These are phyloP conservation scores for Falcaria lacertinaria DNA, from an alignment of 2,888 invertebrate genomes.

Conservation along the genomic window DNA sequence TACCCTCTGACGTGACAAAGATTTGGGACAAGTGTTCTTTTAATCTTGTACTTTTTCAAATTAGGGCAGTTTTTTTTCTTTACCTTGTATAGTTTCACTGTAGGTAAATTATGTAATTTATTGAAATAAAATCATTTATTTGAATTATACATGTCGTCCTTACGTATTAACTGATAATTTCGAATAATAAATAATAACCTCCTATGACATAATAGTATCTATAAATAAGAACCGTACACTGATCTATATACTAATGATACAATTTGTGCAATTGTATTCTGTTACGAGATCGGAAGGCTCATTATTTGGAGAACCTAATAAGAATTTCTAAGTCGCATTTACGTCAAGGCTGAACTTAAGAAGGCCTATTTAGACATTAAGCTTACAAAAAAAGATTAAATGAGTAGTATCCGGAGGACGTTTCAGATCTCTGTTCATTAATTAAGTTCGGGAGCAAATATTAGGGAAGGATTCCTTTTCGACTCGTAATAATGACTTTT, in stretches of 20 bases:
- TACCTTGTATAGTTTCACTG: too few relatives aligned
- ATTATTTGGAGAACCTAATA: constrained; percentile 67
- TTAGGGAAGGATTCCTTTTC: constrained; percentile 4
- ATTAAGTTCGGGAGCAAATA: constrained; percentile 7
- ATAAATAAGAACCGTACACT: neutral
- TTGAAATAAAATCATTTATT: too few relatives aligned
- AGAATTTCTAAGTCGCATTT: constrained; percentile 69
- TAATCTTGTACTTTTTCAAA: too few relatives aligned
- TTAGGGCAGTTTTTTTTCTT: too few relatives aligned
- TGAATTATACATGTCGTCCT: too few relatives aligned
- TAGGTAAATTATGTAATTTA: too few relatives aligned
- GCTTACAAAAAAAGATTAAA: constrained; percentile 53
- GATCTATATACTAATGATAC: constrained; percentile 7
- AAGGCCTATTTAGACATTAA: constrained; percentile 49
- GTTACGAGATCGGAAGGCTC: constrained; percentile 39
- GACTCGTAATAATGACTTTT: neutral
- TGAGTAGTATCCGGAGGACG: constrained; percentile 35
- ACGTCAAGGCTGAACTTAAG: constrained; percentile 56
- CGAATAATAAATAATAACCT: too few relatives aligned
- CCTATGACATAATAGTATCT: too few relatives aligned
- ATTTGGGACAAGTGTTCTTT: too few relatives aligned
- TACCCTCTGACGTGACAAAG: too few relatives aligned
- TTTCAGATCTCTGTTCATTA: constrained; percentile 15
- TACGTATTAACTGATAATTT: neutral
- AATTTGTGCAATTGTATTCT: constrained; percentile 18